Percentiles rank a stretch among this genome's conserved stretches.
Conservation (phyloP, 2,888 invertebrate species). For the Dendrolimus houi region DNA sequence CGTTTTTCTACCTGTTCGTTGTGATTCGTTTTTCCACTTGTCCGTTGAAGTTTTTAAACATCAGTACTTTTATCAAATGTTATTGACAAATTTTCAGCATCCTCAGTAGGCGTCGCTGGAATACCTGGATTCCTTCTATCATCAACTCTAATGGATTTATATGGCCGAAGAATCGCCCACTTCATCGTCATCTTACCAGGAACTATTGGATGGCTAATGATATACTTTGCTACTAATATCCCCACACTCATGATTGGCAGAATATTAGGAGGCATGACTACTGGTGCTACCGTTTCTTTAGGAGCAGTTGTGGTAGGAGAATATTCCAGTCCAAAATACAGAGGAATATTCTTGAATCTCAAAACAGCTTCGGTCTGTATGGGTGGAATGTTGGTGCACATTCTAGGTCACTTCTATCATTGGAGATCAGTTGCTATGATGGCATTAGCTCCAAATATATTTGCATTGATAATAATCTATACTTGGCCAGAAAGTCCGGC, state of each 20-base stretch:
- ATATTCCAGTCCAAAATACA: constrained; percentile 18
- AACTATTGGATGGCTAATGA: constrained; percentile 16
- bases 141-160: constrained; percentile 5
- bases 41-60: no score
- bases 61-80: not conserved
- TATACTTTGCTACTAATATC: constrained; percentile 20
- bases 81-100: constrained; percentile 4
- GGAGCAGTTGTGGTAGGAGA: constrained; percentile 25
- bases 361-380: constrained; percentile 15
- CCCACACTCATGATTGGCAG: constrained; percentile 21
- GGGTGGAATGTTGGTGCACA: constrained; percentile 18
- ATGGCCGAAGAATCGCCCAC: constrained; percentile 6
- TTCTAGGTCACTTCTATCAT: constrained; percentile 16
- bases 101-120: constrained; percentile 4
- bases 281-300: constrained; percentile 15
- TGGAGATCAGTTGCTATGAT: constrained; percentile 25
- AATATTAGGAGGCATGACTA: constrained; percentile 18
- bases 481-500: constrained; percentile 28
- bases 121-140: constrained; percentile 5
- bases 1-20: no score
- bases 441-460: constrained; percentile 14
- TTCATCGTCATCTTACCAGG: constrained; percentile 11
- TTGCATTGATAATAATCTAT: constrained; percentile 12
- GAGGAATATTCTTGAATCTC: constrained; percentile 24
- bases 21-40: no score